Conservation (phyloP, 2,888 invertebrate species). For the Geophilus truncorum region DNA sequence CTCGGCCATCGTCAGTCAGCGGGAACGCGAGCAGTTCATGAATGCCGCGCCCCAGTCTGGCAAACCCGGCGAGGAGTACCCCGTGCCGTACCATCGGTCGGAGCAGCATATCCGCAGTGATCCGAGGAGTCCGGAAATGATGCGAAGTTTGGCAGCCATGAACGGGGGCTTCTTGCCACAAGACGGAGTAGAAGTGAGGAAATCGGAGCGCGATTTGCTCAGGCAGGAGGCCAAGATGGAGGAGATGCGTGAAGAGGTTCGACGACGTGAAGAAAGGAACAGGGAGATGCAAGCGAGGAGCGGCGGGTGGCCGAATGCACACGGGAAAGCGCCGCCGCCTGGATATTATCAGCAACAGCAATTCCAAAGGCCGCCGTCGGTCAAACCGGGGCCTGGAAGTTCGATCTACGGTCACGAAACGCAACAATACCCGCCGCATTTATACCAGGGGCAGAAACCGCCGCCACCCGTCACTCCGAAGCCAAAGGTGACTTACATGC, state of each 20-base stretch:
- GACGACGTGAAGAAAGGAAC: slow-evolving; percentile 52
- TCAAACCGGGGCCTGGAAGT: neutral
- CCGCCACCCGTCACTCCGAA: slow-evolving; percentile 44
- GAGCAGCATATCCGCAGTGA: neutral
- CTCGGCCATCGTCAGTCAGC: slow-evolving; percentile 40
- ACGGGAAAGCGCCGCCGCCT: slow-evolving; percentile 37
- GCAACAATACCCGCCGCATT: slow-evolving; percentile 42
- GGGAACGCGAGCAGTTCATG: slow-evolving; percentile 41
- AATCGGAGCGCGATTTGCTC: slow-evolving; percentile 43
- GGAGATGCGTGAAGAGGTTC: slow-evolving; percentile 76
- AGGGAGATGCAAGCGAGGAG: neutral
- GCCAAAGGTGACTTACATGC: slow-evolving; percentile 42
- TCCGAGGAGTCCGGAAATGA: neutral
- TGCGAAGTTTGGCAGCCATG: neutral
- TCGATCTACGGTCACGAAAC: too few species aligned
- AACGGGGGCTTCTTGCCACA: neutral
- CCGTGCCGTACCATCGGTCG: neutral
- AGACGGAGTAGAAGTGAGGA: neutral
- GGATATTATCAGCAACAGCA: slow-evolving; percentile 43
- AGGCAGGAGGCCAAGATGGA: slow-evolving; percentile 45
- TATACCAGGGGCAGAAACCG: slow-evolving; percentile 42
- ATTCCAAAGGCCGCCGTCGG: slow-evolving; percentile 38
- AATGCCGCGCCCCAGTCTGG: slow-evolving; percentile 35
- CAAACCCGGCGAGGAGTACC: neutral
- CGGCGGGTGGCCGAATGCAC: neutral